Conservation (phyloP, 2,113 vertebrate species). For the Tupaia tana region DNA sequence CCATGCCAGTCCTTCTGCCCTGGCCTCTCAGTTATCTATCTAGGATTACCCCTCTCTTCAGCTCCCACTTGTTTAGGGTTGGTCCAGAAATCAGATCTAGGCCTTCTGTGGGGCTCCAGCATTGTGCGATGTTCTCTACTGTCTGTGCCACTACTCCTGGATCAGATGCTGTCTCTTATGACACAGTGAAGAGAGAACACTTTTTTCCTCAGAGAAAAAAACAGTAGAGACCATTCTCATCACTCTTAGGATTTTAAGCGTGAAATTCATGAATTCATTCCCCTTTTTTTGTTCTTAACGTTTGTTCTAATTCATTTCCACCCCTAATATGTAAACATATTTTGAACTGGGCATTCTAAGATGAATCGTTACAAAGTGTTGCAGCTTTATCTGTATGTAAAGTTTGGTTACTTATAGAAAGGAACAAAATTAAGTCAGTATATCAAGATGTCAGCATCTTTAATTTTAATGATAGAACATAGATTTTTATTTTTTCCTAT, state of each 20-base stretch:
- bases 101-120: too few relatives aligned
- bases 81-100: too few relatives aligned
- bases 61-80: too few relatives aligned
- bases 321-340: background rate
- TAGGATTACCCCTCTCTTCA: too few relatives aligned
- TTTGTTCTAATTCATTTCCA: background rate
- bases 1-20: too few relatives aligned
- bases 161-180: too few relatives aligned
- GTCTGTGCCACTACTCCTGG: too few relatives aligned
- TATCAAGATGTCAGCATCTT: background rate
- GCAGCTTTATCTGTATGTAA: background rate
- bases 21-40: too few relatives aligned
- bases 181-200: background rate
- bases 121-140: too few relatives aligned
- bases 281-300: background rate
- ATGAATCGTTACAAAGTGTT: background rate
- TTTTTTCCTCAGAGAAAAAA: background rate
- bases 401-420: conserved; percentile 1
- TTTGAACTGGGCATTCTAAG: background rate
- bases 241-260: background rate
- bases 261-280: background rate
- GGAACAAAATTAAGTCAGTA: background rate
- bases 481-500: background rate
- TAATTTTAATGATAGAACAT: conserved; percentile 26
- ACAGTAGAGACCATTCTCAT: background rate